phyloP scores from a whole-genome alignment of 2,888 invertebrate species.

The Julus scandinavius region DNA sequence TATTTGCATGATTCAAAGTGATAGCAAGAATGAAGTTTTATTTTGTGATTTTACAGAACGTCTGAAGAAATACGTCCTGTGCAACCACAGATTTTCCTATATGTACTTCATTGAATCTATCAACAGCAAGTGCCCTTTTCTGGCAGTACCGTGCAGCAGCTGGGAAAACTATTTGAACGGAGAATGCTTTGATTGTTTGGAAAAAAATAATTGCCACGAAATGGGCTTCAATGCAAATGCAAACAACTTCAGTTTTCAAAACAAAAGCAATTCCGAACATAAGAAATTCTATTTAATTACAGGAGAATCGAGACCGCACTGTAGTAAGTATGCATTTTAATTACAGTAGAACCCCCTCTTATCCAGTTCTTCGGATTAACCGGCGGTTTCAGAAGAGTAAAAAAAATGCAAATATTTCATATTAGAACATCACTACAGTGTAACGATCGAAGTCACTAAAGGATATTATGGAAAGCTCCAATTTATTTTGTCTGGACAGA shows the following conservation, averaged over 20 bases:
- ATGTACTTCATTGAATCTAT: slow-evolving; percentile 87
- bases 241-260: background rate
- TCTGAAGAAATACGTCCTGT: slow-evolving; percentile 78
- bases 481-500: slow-evolving; percentile 44
- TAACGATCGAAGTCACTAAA: slow-evolving; percentile 37
- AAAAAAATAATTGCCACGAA: slow-evolving; percentile 4
- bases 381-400: too few species aligned
- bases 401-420: background rate
- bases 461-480: slow-evolving; percentile 51
- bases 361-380: too few species aligned
- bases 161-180: slow-evolving; percentile 71
- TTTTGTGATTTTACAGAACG: slow-evolving; percentile 65
- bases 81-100: slow-evolving; percentile 87
- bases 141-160: slow-evolving; percentile 81
- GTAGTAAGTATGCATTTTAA: background rate
- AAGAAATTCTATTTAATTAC: slow-evolving; percentile 51
- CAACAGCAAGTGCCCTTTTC: slow-evolving; percentile 79
- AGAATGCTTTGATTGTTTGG: slow-evolving; percentile 63
- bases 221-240: slow-evolving; percentile 45
- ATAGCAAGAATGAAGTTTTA: background rate
- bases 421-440: slow-evolving; percentile 50
- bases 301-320: slow-evolving; percentile 37
- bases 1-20: background rate
- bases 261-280: background rate
- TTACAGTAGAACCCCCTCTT: too few species aligned